phyloP scores from a whole-genome alignment of 2,888 invertebrate genomes.

The Heteromurus nitidus region DNA sequence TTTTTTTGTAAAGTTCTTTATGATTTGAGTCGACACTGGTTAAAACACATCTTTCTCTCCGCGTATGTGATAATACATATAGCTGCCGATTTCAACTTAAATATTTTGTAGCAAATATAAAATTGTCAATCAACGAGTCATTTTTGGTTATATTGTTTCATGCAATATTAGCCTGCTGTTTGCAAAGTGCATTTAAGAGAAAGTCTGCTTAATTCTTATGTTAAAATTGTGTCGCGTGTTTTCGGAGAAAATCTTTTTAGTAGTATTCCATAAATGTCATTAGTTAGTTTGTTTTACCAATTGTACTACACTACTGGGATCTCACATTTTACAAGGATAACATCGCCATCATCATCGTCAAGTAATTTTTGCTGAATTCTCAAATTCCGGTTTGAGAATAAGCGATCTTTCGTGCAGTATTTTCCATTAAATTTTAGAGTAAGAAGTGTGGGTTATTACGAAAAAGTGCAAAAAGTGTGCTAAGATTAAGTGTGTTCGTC shows the following conservation, averaged over 20 bases:
- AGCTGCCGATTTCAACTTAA: neutral
- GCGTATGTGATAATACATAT: slow-evolving; percentile 7
- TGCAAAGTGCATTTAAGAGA: neutral
- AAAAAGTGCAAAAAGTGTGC: neutral
- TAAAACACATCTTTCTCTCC: slow-evolving; percentile 11
- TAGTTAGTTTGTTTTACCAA: slow-evolving; percentile 33
- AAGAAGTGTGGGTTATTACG: slow-evolving; percentile 9
- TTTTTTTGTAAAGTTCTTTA: slow-evolving; percentile 3
- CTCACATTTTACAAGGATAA: slow-evolving; percentile 54
- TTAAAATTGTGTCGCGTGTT: too few species aligned
- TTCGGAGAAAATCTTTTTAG: too few species aligned
- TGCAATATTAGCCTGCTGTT: neutral
- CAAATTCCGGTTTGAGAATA: slow-evolving; percentile 19
- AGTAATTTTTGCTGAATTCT: slow-evolving; percentile 26
- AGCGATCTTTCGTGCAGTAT: slow-evolving; percentile 56
- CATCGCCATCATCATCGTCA: slow-evolving; percentile 21
- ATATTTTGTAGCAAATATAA: neutral
- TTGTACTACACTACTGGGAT: slow-evolving; percentile 49
- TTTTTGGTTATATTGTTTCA: slow-evolving; percentile 1
- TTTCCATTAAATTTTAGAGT: slow-evolving; percentile 20
- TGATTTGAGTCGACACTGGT: slow-evolving; percentile 19
- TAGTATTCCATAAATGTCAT: slow-evolving; percentile 37
- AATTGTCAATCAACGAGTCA: neutral
- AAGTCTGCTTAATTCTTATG: too few species aligned
- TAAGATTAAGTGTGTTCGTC: slow-evolving; percentile 17